Conservation (phyloP, 2,113 vertebrate species). For the Vulpes lagopus region DNA sequence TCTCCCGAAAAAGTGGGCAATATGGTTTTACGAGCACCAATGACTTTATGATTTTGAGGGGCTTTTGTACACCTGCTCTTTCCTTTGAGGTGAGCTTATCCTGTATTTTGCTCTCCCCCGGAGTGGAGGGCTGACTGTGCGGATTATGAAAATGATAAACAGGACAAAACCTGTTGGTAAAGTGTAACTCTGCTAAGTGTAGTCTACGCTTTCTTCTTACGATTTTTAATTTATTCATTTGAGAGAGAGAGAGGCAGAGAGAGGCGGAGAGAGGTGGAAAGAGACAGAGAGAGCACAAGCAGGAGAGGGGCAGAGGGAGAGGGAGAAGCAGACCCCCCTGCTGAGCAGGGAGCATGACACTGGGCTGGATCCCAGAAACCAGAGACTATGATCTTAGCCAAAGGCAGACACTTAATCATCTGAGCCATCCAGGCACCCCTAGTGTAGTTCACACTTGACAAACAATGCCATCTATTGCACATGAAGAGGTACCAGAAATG, state of each 20-base stretch:
- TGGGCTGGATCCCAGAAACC: not conserved
- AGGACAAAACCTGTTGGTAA: not conserved
- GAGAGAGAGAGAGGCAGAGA: not conserved
- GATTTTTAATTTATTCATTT: not conserved
- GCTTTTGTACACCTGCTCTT: not conserved
- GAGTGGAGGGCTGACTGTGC: not conserved
- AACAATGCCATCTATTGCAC: not conserved
- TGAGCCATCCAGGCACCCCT: not conserved
- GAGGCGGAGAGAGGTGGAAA: not conserved
- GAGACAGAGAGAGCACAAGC: not conserved
- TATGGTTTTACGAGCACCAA: slow-evolving; percentile 49
- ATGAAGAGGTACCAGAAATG: slow-evolving; percentile 15
- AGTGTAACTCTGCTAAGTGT: not conserved
- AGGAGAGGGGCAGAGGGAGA: not conserved
- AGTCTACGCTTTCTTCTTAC: not conserved
- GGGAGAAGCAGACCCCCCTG: too few relatives aligned
- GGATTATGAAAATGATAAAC: not conserved
- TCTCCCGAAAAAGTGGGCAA: slow-evolving; percentile 53
- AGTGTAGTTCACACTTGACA: not conserved
- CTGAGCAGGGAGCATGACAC: not conserved
- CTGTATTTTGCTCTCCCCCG: not conserved
- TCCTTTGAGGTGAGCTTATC: slow-evolving; percentile 1
- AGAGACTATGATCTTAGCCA: not conserved
- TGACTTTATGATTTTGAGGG: slow-evolving; percentile 56
- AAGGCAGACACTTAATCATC: not conserved